Evolutionary conservation across 2,888 invertebrate species (phyloP), one percentile per base, ranked within the genome.

Genomic region (Conchocele bisecta): DNA sequence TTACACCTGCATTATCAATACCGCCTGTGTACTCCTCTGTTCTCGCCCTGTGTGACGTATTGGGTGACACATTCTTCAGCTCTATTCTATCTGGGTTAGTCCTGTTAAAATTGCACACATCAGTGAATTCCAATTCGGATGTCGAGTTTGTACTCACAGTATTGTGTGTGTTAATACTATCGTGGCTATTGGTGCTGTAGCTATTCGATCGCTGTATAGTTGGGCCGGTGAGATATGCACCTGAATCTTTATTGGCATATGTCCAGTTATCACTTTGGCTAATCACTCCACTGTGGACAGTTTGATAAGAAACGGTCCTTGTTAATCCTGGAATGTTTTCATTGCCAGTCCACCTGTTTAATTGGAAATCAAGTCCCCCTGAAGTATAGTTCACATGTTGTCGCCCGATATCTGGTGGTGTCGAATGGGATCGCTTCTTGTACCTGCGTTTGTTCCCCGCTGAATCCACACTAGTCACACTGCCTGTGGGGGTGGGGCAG

Each of bases 391-490:
- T 76, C 50, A 77, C 65, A 39, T 48, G 28, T 17, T 66, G 53
- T 46, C 76, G 64, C 26, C 78, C 72, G 20, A 79, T 58, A 41
- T 74, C 79, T 39, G 82, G 76, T n/a, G 82, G 82, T 13, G 82
- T 82, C 5, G 84, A 84, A 15, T 75, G 67, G 29, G 81, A 78
- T 15, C 82, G 67, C 60, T 83, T 82, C 31, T 78, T 71, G 60
- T 84, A 84, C 15, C 56, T 59, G 39, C 74, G 53, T n/a, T 51
- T 60, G 7, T 66, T 71, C 9, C 51, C 67, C 3, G 42, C 51
- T 5, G 82, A 82, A 9, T 79, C 81, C 29, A 64, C 54, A 71
- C 79, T 81, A 41, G 60, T 72, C 17, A 74, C 24, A 65, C 77
- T 70, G 29, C 75, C 67, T 56, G 46, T 42, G 35, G 69, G 67